Base-by-base conservation (phyloP, 1,140 invertebrate species). In the Nephila pilipes region DNA sequence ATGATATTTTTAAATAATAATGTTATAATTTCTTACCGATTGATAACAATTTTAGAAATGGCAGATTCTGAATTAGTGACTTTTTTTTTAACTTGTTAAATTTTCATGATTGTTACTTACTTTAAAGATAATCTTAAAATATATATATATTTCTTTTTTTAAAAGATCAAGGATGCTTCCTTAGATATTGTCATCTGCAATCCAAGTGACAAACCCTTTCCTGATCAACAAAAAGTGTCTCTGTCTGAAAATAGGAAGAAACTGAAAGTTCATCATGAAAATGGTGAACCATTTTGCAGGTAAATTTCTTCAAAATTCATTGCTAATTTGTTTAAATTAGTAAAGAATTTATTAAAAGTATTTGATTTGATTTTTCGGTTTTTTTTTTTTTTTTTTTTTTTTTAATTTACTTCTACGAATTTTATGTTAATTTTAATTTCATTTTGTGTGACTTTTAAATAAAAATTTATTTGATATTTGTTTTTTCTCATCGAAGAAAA, bases 161-260 rank as follows among this genome's bases (percentile, higher is more conserved):
- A 93, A 58, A 88, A 95, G 94, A 91, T 96, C 29, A 95, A 96
- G 95, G 95, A 95, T 63, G 94, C 94, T 25, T 94, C 94, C 18
- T 94, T 95, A 22, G 94, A 94, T 36, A 93, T 96, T 90, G 94
- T 94, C 38, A 92, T 94, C 93, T 46, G 90, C 92, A 85, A 22
- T 75, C 10, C 36, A 36, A 87, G 46, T 88, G 87, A 55, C 32
- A 63, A 58, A 16, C 75, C 91, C 1, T 87, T 69, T 38, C 36
- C 38, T 10, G 29, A 38, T 54, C 25, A 60, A 75, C 85, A 85
- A n/a, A 38, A 57, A 92, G 46, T 55, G 38, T 29, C 69, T 32
- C 16, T 32, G 10, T 83, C 58, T 20, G 55, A 85, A 63, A 29
- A 55, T n/a, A 90, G 58, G 16, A 55, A 92, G 55, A 94, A 94